Evolutionary conservation across 2,797 vertebrate species (phyloP), one percentile per base, ranked within the genome.

Genomic region (Glossophaga mutica): DNA sequence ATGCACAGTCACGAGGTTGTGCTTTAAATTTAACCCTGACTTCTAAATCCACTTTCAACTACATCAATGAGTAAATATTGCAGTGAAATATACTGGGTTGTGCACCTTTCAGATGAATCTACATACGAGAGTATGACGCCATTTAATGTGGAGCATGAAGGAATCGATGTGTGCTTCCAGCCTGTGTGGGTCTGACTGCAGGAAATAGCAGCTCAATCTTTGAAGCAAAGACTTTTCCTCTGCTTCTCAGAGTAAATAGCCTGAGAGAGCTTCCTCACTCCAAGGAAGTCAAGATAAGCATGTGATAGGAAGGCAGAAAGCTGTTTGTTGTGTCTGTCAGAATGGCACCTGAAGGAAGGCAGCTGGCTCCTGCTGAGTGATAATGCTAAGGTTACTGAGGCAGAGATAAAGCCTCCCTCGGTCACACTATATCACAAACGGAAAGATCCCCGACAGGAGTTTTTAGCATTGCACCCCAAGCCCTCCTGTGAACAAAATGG

Each of bases 341-440:
- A 90, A 82, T 2, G 90, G 90, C 96, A 96, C 96, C 97, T 85
- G 87, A 91, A 95, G 97, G 95, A 91, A 97, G 94, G 55, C 96
- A 87, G 81, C 94, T 79, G 94, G 83, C 91, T 95, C 94, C 93
- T 2, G 68, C 46, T 5, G 81, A 93, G 87, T 57, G 97, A 97
- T 95, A 97, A 96, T 95, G 34, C 22, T 12, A 34, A 73, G 92
- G 90, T 97, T 91, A 87, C 86, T 11, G 62, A 94, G 94, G 90
- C 93, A 95, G 90, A 93, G 95, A 96, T 94, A 91, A 96, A 96
- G 96, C 59, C 84, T 94, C 50, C 21, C 76, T 76, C 0, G 32
- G 96, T 82, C 97, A 96, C 90, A 95, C 93, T 68, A 55, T 55
- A 89, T 79, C 88, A 50, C 59, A 95, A 55, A 87, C 14, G 0